Evolutionary conservation across 2,113 vertebrate species (phyloP), one percentile per base, ranked within the genome.

Genomic region (Herpetotheres cachinnans): DNA sequence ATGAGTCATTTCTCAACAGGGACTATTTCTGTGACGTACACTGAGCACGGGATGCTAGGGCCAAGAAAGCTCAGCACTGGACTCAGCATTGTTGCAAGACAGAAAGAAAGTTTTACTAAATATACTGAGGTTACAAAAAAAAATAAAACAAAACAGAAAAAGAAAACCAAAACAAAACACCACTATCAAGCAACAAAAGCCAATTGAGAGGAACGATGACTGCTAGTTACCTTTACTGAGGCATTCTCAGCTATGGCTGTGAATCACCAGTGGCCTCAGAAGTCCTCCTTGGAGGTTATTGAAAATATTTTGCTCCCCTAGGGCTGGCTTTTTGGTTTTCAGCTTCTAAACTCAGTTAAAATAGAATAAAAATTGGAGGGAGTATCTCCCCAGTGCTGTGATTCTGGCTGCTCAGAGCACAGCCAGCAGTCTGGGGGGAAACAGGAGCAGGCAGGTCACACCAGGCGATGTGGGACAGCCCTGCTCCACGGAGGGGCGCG

Each of bases 401-500:
- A 47, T 38, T 73, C 29, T 70, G 50, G 40, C 49, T 65, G 49
- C 29, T 44, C 18, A 5, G 0, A 0, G 26, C 17, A 42, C 1
- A 4, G 27, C 13, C 55, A 44, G 52, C 20, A 65, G 44, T 27
- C 38, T n/a, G 71, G 32, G 56, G n/a, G 22, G 11, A 54, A 14
- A 10, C 12, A 13, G 62, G 62, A 72, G 67, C 56, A 42, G 52
- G 3, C 4, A 20, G 54, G 18, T 55, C n/a, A 29, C 49, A 6
- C 3, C 38, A 46, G 92, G 29, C 5, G 2, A n/a, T 11, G 17
- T 13, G 5, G 2, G 40, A 29, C 21, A 74, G 55, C 26, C 22
- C 34, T 16, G 54, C 20, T 65, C 34, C 17, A 14, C 0, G 0
- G 32, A 36, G 8, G 5, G 8, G 2, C 16, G 19, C 1, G 1